Conservation (phyloP, 2,888 invertebrate genomes). For the Microctonus brassicae region DNA sequence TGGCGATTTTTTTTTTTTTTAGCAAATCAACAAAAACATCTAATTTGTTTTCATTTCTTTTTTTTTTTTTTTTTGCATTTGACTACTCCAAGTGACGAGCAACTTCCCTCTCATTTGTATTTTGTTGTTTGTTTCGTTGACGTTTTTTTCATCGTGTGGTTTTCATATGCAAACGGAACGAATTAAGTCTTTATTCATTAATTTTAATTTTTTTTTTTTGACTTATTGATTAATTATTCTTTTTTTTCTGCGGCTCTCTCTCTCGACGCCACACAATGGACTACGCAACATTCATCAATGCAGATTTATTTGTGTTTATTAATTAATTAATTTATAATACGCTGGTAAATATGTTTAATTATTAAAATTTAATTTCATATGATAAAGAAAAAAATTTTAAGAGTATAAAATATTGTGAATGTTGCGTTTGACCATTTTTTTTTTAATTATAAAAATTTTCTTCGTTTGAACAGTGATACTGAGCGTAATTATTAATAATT, state of each 20-base stretch:
- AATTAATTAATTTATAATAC: too few species aligned
- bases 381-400: not conserved
- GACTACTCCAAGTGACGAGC: slow-evolving; percentile 37
- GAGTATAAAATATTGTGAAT: slow-evolving; percentile 41
- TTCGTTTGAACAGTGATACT: slow-evolving; percentile 51
- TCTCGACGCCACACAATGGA: slow-evolving; percentile 6
- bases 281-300: slow-evolving; percentile 44
- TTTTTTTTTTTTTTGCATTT: slow-evolving; percentile 11
- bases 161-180: slow-evolving; percentile 44
- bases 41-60: slow-evolving; percentile 10
- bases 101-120: slow-evolving; percentile 34
- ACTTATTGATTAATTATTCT: not conserved
- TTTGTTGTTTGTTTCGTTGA: slow-evolving; percentile 18
- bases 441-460: slow-evolving; percentile 22
- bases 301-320: not conserved
- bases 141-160: slow-evolving; percentile 40
- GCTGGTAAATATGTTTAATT: not conserved
- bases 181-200: slow-evolving; percentile 42
- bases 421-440: not conserved
- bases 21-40: not conserved
- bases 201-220: slow-evolving; percentile 7
- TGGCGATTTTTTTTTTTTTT: not conserved
- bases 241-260: slow-evolving; percentile 23
- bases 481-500: slow-evolving; percentile 25
- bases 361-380: not conserved